Percentiles rank a stretch among this genome's conserved stretches.
Conservation (phyloP, 2,797 vertebrate genomes). For the Peromyscus melanophrys region DNA sequence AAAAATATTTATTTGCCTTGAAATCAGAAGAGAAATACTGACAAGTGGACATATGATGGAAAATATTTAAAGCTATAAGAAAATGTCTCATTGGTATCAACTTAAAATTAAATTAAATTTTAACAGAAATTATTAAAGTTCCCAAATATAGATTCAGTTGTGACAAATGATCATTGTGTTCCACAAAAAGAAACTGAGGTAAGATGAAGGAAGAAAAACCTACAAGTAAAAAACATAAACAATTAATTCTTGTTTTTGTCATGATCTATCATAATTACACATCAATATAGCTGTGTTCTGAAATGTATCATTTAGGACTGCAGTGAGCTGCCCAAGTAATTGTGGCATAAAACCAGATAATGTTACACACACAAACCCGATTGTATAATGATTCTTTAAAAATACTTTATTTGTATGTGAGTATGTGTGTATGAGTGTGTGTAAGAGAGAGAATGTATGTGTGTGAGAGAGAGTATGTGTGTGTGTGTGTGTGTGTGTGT, state of each 20-base stretch:
- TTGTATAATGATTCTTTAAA: neutral
- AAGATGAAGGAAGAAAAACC: neutral
- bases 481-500: neutral
- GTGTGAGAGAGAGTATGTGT: neutral
- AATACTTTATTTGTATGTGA: neutral
- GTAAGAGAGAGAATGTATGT: neutral
- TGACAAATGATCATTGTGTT: neutral
- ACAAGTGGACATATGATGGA: conserved; percentile 15
- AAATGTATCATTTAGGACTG: neutral
- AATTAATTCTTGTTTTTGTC: neutral
- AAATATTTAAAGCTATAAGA: conserved; percentile 52
- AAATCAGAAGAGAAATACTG: conserved; percentile 12
- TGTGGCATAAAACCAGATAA: neutral
- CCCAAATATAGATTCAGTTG: conserved; percentile 29
- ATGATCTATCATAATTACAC: neutral
- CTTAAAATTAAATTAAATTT: conserved; percentile 40
- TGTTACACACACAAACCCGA: neutral
- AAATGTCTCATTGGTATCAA: neutral
- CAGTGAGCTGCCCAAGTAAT: neutral
- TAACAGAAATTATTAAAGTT: conserved; percentile 32
- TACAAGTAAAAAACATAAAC: neutral
- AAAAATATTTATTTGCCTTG: conserved; percentile 38
- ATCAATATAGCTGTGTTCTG: neutral
- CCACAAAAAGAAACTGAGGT: neutral
- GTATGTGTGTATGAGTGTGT: neutral